Evolutionary conservation across 2,797 vertebrate species (phyloP).

Genomic region (Parotocinclus haroldoi): DNA sequence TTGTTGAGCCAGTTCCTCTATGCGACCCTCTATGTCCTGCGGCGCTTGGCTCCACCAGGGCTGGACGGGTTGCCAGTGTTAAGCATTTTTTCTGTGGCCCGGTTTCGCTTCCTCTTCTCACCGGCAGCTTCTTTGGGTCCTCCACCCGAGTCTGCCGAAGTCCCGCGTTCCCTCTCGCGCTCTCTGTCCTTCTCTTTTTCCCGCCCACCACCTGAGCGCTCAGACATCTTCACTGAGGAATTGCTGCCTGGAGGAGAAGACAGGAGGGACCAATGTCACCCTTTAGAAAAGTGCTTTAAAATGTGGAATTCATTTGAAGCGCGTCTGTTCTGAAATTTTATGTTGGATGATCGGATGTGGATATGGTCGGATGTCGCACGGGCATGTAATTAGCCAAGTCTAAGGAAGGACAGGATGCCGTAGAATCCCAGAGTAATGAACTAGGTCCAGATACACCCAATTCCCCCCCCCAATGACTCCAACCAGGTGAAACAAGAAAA

Average conservation of each 20-base stretch:
- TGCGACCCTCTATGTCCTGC: conserved; percentile 66
- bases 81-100: conserved; percentile 80
- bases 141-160: conserved; percentile 69
- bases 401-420: no score
- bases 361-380: no score
- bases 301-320: no score
- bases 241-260: conserved; percentile 54
- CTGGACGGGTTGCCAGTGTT: conserved; percentile 82
- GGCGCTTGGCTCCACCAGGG: conserved; percentile 79
- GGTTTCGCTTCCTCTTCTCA: conserved; percentile 83
- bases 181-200: conserved; percentile 74
- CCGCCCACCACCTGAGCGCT: conserved; percentile 66
- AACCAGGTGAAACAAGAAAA: no score
- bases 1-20: conserved; percentile 16
- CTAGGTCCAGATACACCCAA: no score
- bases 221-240: conserved; percentile 72
- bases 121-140: conserved; percentile 74
- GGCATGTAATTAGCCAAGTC: no score
- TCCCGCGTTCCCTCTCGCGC: conserved; percentile 78
- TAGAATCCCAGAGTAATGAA: no score
- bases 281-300: background rate
- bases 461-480: no score
- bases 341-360: no score
- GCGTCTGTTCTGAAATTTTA: no score
- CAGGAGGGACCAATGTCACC: background rate